phyloP scores from a whole-genome alignment of 2,797 vertebrate species.

The Kryptolebias ocellatus region DNA sequence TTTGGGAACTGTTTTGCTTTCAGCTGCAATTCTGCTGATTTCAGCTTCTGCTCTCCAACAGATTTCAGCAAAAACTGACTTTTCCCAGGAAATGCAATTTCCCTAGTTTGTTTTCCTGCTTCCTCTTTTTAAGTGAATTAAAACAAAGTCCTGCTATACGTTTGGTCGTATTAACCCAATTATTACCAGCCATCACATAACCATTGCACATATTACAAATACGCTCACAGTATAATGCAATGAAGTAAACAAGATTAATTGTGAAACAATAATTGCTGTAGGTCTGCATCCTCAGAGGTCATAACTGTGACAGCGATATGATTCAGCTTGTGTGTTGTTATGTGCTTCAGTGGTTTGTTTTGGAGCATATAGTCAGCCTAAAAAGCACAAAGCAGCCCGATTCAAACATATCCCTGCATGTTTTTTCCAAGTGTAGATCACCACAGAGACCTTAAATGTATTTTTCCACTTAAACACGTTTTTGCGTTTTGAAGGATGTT shows the following conservation, averaged over 20 bases:
- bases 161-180: constrained; percentile 13
- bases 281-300: constrained; percentile 8
- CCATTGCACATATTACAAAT: constrained; percentile 22
- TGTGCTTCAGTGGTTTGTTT: no score
- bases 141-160: constrained; percentile 8
- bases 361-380: background rate
- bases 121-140: background rate
- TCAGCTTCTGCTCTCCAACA: no score
- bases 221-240: constrained; percentile 30
- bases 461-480: constrained; percentile 9
- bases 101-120: background rate
- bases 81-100: no score
- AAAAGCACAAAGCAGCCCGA: background rate
- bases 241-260: constrained; percentile 56
- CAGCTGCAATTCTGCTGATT: no score
- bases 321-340: background rate
- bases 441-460: background rate
- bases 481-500: constrained; percentile 4
- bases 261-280: constrained; percentile 48
- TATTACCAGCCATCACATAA: background rate
- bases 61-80: no score
- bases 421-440: background rate
- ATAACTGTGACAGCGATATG: constrained; percentile 1
- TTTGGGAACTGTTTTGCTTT: no score
- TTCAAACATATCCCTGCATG: background rate